Evolutionary conservation across 1,140 invertebrate genomes (phyloP).

Genomic region (Drosophila bocqueti): DNA sequence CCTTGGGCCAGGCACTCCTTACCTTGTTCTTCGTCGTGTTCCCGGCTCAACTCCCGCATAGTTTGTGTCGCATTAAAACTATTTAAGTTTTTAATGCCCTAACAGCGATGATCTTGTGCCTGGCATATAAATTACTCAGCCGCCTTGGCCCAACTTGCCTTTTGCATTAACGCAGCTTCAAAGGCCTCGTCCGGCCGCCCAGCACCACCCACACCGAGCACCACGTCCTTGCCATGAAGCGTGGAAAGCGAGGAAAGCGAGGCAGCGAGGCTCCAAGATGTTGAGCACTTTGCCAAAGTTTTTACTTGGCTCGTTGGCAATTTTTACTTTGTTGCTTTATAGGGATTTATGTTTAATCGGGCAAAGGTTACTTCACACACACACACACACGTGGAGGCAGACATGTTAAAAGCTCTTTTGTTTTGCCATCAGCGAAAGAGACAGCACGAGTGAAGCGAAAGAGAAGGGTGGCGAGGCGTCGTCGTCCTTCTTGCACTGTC

Average conservation of each 20-base stretch:
- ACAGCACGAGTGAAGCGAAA: neutral
- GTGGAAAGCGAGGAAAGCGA: slow-evolving; percentile 12
- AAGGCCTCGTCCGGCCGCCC: slow-evolving; percentile 45
- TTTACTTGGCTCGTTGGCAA: slow-evolving; percentile 82
- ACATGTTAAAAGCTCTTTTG: slow-evolving; percentile 69
- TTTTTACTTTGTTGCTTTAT: slow-evolving; percentile 82
- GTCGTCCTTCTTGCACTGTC: slow-evolving; percentile 34
- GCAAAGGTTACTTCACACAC: slow-evolving; percentile 67
- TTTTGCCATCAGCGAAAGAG: slow-evolving; percentile 35
- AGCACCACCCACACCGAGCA: slow-evolving; percentile 1
- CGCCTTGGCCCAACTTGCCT: slow-evolving; percentile 6
- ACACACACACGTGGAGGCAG: slow-evolving; percentile 2
- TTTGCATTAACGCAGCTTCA: slow-evolving; percentile 62
- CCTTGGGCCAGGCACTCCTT: slow-evolving; percentile 11
- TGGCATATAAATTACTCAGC: slow-evolving; percentile 78
- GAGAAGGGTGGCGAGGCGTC: neutral
- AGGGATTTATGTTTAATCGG: slow-evolving; percentile 82
- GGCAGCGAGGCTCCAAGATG: slow-evolving; percentile 45
- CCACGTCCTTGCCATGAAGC: slow-evolving; percentile 62
- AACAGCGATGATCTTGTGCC: slow-evolving; percentile 79
- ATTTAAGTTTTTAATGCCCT: slow-evolving; percentile 82
- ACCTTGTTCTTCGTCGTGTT: slow-evolving; percentile 25
- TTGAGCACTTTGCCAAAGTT: slow-evolving; percentile 80
- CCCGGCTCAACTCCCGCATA: slow-evolving; percentile 52
- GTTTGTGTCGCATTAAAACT: slow-evolving; percentile 79